Evolutionary conservation across 1,140 invertebrate species (phyloP).

Genomic region (Telenomus remus): DNA sequence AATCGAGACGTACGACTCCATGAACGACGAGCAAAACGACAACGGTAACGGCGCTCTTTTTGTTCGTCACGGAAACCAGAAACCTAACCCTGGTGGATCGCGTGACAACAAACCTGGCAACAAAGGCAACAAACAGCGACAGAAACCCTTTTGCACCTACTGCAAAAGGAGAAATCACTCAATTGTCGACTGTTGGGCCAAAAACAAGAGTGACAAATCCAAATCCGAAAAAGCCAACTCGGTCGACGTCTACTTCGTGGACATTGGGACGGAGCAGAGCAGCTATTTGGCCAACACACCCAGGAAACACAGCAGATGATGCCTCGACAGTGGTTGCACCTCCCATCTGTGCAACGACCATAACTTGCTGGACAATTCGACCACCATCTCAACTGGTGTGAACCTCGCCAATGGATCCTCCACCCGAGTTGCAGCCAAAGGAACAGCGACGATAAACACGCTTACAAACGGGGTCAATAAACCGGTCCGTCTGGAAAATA

Average conservation of each 20-base stretch:
- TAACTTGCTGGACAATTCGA: constrained; percentile 11
- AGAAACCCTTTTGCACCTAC: constrained; percentile 9
- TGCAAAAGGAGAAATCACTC: constrained; percentile 20
- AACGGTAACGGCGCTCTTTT: constrained; percentile 1
- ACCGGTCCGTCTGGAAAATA: not conserved
- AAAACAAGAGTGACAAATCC: constrained; percentile 11
- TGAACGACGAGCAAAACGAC: not conserved
- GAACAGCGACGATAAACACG: not conserved
- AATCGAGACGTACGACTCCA: constrained; percentile 4
- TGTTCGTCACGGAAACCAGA: constrained; percentile 1
- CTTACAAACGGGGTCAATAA: not conserved
- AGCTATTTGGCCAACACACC: constrained; percentile 4
- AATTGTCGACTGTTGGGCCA: constrained; percentile 4
- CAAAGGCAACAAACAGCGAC: constrained; percentile 47
- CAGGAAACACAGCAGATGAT: constrained; percentile 17
- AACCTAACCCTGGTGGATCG: not conserved
- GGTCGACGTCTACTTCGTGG: not conserved
- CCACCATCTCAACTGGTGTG: constrained; percentile 3
- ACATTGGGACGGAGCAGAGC: not conserved
- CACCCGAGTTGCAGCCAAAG: constrained; percentile 8
- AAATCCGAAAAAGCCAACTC: constrained; percentile 12
- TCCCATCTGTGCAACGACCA: constrained; percentile 40
- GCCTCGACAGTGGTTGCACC: constrained; percentile 44
- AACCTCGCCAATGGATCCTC: constrained; percentile 8
- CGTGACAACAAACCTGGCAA: constrained; percentile 13